Percentiles rank a stretch among this genome's conserved stretches.
Conservation (phyloP, 2,797 vertebrate species). For the Triplophysa bombifrons region DNA sequence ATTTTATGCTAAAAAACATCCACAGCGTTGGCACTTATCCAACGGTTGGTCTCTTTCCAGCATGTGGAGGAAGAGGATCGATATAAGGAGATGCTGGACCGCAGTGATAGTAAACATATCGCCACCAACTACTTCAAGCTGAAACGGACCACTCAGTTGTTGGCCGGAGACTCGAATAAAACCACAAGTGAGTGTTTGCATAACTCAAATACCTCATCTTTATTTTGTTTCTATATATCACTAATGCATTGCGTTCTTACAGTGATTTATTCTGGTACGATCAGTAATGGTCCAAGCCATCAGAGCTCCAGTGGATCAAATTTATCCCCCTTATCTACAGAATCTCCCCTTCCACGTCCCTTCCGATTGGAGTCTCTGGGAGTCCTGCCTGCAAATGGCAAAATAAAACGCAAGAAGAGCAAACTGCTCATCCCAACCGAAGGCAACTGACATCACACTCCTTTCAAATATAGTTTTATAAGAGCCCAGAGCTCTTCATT, state of each 20-base stretch:
- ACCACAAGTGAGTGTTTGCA: constrained; percentile 70
- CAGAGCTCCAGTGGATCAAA: constrained; percentile 61
- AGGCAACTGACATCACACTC: constrained; percentile 57
- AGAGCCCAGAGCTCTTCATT: background rate
- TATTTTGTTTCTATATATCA: background rate
- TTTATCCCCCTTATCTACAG: constrained; percentile 54
- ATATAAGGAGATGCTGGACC: constrained; percentile 83
- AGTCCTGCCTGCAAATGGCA: constrained; percentile 63
- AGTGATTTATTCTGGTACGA: constrained; percentile 69
- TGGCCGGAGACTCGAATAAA: constrained; percentile 68
- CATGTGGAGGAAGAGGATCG: constrained; percentile 80
- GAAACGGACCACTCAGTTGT: constrained; percentile 79
- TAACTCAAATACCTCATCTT: background rate
- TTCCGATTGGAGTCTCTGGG: constrained; percentile 85
- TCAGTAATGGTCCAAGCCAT: constrained; percentile 62
- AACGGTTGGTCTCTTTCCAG: constrained; percentile 24
- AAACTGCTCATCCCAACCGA: constrained; percentile 67
- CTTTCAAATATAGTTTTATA: background rate
- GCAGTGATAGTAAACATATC: constrained; percentile 84
- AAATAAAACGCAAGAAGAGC: constrained; percentile 82
- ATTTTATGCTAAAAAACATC: background rate
- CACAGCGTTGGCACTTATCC: background rate
- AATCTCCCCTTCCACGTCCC: constrained; percentile 80
- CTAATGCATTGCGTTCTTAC: constrained; percentile 26
- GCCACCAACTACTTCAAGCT: constrained; percentile 86